Evolutionary conservation across 2,797 vertebrate genomes (phyloP).

Genomic region (Falco novaeseelandiae): DNA sequence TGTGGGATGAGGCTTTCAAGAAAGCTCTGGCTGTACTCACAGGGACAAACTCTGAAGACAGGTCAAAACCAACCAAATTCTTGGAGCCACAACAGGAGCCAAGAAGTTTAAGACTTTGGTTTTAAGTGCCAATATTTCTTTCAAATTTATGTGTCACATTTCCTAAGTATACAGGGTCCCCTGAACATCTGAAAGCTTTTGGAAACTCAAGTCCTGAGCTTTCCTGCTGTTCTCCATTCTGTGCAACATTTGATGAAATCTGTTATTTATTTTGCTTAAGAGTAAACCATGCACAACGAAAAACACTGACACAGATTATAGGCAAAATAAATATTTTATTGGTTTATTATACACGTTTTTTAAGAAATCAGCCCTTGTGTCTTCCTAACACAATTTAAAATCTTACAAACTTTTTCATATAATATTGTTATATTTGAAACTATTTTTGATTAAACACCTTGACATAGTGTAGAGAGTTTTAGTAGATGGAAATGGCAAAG

Average conservation of each 20-base stretch:
- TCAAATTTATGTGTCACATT: neutral
- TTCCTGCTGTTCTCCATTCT: neutral
- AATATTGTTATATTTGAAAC: conserved; percentile 72
- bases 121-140: neutral
- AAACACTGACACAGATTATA: conserved; percentile 68
- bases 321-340: conserved; percentile 99
- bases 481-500: conserved; percentile 63
- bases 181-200: neutral
- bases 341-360: conserved; percentile 79
- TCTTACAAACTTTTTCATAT: conserved; percentile 70
- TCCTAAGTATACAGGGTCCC: neutral
- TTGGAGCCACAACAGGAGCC: neutral
- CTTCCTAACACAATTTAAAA: conserved; percentile 80
- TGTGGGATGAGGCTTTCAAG: neutral
- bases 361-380: conserved; percentile 86
- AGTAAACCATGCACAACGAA: neutral
- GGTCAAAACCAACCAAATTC: neutral
- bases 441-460: conserved; percentile 75
- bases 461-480: conserved; percentile 64
- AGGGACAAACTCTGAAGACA: neutral
- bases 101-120: neutral
- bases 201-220: neutral
- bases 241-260: neutral
- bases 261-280: neutral
- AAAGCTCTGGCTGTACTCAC: neutral